Evolutionary conservation across 2,797 vertebrate genomes (phyloP), one percentile per base, ranked within the genome.

Genomic region (Melanogrammus aeglefinus): DNA sequence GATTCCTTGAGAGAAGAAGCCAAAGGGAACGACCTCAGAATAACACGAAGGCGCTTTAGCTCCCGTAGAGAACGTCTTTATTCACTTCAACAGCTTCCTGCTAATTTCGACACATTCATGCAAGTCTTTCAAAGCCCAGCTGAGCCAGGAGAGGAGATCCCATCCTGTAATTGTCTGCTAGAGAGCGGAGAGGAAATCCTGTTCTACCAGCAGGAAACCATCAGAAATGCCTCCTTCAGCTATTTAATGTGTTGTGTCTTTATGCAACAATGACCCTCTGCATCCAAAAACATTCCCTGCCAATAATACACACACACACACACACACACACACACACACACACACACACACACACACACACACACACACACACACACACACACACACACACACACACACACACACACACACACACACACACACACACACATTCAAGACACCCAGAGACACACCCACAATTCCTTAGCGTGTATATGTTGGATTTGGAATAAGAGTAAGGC

Each of bases 201-300:
- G 89, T 90, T 90, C 91, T 90, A 94, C 94, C 93, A 93, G 94
- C 94, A 96, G 94, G 93, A 96, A 96, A 92, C 86, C 86, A 90
- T 87, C 89, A 92, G 92, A 93, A 93, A 92, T 91, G 90, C 94
- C 94, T 92, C 92, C 88, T 93, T 93, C 94, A 94, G 91, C 92
- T 92, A 95, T 96, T 95, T 95, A 94, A 93, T 92, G 92, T 93
- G 91, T 87, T 92, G 92, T 93, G 92, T 87, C 80, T 76, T 92
- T 93, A 93, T 92, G 91, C 91, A 94, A 94, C 94, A 94, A 95
- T 91, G 93, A 92, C 93, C 92, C 83, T 80, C 79, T 87, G 94
- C 93, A 95, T 95, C 94, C 95, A 38, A 94, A 90, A 84, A 88
- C 85, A 92, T 94, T 91, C 94, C 94, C 18, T 95, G 87, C 86